Evolutionary conservation across 2,797 vertebrate genomes (phyloP).

Genomic region (Siniperca scherzeri): DNA sequence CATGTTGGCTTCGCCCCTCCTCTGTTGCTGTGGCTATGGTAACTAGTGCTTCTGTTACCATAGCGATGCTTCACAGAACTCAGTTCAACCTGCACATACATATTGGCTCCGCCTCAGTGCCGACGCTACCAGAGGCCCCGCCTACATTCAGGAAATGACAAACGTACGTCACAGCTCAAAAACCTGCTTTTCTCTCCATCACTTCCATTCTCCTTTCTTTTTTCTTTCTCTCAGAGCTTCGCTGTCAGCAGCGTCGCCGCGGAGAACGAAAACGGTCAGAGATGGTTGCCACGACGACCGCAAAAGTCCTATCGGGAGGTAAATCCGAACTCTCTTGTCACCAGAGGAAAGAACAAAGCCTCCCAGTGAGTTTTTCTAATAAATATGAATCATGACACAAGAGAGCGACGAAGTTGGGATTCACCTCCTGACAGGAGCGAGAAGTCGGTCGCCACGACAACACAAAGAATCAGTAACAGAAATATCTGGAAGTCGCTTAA

Average conservation of each 20-base stretch:
- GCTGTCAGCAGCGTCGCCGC: background rate
- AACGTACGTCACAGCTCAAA: conserved; percentile 10
- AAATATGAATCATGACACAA: conserved; percentile 13
- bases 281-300: conserved; percentile 11
- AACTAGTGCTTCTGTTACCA: conserved; percentile 25
- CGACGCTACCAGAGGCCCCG: conserved; percentile 1
- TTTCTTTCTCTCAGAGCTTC: conserved; percentile 8
- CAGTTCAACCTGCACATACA: conserved; percentile 6
- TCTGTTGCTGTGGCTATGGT: conserved; percentile 11
- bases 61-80: background rate
- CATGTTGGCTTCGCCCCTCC: background rate
- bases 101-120: background rate
- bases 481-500: conserved; percentile 11
- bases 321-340: background rate
- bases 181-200: conserved; percentile 25
- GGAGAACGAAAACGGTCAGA: conserved; percentile 21
- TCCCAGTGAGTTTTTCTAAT: conserved; percentile 13
- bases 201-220: conserved; percentile 5
- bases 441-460: background rate
- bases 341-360: background rate
- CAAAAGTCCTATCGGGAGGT: background rate
- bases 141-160: conserved; percentile 64
- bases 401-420: background rate
- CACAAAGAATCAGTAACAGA: conserved; percentile 40
- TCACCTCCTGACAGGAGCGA: conserved; percentile 7